Base-by-base conservation (phyloP, 1,140 invertebrate species). In the Cyclina sinensis region DNA sequence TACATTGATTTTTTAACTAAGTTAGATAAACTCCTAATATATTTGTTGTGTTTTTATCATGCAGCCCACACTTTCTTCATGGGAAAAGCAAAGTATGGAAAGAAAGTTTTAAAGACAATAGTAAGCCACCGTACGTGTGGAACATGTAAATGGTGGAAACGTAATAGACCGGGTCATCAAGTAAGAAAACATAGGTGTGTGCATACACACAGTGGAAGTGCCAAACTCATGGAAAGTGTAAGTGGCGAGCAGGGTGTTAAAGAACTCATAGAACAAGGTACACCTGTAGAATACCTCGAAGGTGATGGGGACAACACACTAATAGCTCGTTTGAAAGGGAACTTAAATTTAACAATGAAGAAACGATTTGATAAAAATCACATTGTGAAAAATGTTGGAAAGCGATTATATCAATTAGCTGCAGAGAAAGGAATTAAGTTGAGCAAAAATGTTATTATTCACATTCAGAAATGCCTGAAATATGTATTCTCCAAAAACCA, bases 401-500 rank as follows among this genome's bases (percentile, higher is more conserved):
- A n/a, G n/a, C n/a, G n/a, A n/a, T n/a, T n/a, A n/a, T n/a, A n/a
- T n/a, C n/a, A n/a, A n/a, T n/a, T n/a, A n/a, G 57, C 57, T n/a
- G 24, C 24, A 59, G 16, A n/a, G 24, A 83, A 46, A 80, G n/a
- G 83, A 84, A 24, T 86, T 24, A 88, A 88, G 78, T 48, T 90
- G 4, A 85, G 79, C 48, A 88, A 57, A 46, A 59, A 30, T 27
- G 76, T 78, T 18, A 87, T 88, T 35, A 43, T 18, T 39, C 84
- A 87, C 65, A 65, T 90, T 21, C 30, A 51, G 21, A n/a, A n/a
- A n/a, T n/a, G n/a, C n/a, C n/a, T n/a, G n/a, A n/a, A n/a, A n/a
- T n/a, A n/a, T n/a, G n/a, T 74, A 21, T 90, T 90, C 74, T 46
- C 89, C 16, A 90, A 88, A 80, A 88, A 88, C 57, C 80, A 88